Base-by-base conservation (phyloP, 2,888 invertebrate species). In the Drosophila testacea region DNA sequence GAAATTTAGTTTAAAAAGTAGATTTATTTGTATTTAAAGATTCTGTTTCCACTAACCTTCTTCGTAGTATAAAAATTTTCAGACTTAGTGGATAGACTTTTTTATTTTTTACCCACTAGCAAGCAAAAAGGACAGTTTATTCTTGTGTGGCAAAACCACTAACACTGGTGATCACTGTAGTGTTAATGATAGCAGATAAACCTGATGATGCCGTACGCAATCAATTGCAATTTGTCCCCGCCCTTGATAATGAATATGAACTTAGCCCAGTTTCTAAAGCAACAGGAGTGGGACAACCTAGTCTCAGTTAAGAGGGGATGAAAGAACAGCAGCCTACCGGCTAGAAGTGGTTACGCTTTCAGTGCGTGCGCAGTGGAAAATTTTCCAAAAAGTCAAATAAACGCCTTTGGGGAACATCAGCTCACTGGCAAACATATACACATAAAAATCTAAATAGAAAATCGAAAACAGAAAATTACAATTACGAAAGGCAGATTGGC, bases 331-430 rank as follows among this genome's bases (percentile, higher is more conserved):
- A 60, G 55, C 55, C 52, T 38, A 59, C 77, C 74, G 73, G 67
- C 50, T 56, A 47, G 27, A 61, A 42, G 32, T 39, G 48, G 57
- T 65, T 76, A 42, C 67, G 46, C 36, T 42, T 64, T 51, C 34
- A 41, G 47, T 77, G 77, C 77, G 77, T 73, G 80, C 80, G 80
- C 77, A 78, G 66, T 77, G 69, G 55, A 73, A 77, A 79, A 22
- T 63, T 75, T 60, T 44, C 11, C 36, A 6, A 56, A 75, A 44
- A 32, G 28, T 9, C 36, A 36, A 60, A 30, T 34, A 44, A 60
- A 44, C 34, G n/a, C 5, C 22, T 28, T 32, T 16, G 22, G 27
- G 6, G 9, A 28, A 27, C 50, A 22, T 22, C 22, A 39, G 39
- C 13, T 46, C 11, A 27, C 16, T 9, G 13, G 9, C 48, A 28